phyloP scores from a whole-genome alignment of 2,113 vertebrate species.

The Corvus moneduloides region DNA sequence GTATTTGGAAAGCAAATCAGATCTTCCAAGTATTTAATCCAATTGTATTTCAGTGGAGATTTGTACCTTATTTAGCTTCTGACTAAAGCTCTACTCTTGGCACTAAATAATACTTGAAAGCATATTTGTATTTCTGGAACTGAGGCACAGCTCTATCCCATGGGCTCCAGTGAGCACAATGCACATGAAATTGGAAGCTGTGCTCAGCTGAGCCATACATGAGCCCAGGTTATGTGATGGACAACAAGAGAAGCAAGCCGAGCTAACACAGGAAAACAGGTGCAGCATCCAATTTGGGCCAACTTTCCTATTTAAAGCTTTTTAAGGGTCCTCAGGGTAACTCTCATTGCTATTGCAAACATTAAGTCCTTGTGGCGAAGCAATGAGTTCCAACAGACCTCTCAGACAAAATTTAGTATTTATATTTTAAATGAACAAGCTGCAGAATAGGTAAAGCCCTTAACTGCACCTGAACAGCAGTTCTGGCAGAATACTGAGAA shows the following conservation, averaged over 20 bases:
- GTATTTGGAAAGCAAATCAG: background rate
- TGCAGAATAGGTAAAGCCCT: background rate
- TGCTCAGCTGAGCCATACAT: background rate
- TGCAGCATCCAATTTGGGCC: background rate
- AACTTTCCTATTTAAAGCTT: background rate
- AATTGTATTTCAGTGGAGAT: background rate
- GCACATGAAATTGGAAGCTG: background rate
- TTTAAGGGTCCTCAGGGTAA: background rate
- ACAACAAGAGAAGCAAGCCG: background rate
- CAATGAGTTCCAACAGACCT: background rate
- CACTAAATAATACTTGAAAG: background rate
- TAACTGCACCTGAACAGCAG: background rate
- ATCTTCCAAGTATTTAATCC: background rate
- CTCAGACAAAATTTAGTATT: background rate
- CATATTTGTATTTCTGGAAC: background rate
- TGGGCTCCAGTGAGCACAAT: background rate
- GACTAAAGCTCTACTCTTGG: background rate
- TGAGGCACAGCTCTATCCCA: background rate
- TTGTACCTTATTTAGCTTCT: background rate
- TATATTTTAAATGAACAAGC: background rate
- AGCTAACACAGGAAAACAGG: background rate
- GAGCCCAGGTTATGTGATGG: background rate
- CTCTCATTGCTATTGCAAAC: background rate
- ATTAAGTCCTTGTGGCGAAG: background rate
- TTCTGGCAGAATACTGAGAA: background rate